Percentiles rank a stretch among this genome's conserved stretches.
phyloP scores from a whole-genome alignment of 2,113 vertebrate genomes.

The Myiopsitta monachus region DNA sequence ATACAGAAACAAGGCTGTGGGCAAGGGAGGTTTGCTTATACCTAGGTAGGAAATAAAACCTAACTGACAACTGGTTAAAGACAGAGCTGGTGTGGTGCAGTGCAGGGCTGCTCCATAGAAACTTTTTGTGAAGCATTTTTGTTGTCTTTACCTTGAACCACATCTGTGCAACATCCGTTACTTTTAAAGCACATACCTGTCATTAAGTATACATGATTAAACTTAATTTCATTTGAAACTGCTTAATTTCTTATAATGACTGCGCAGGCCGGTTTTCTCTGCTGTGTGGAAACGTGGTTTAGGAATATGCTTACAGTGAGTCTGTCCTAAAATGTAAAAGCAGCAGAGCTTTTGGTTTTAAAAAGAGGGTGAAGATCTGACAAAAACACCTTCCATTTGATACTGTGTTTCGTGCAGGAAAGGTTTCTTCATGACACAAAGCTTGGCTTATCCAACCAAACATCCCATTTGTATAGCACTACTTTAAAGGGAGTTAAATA shows the following conservation, averaged over 20 bases:
- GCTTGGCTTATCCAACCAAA: neutral
- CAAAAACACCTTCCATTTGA: neutral
- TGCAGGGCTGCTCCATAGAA: neutral
- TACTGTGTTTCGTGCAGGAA: neutral
- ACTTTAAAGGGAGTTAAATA: neutral
- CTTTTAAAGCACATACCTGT: slow-evolving; percentile 41
- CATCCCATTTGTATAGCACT: neutral
- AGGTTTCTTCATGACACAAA: neutral
- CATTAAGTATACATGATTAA: slow-evolving; percentile 41
- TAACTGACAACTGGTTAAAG: neutral
- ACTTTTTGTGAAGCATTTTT: neutral
- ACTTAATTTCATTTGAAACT: slow-evolving; percentile 23
- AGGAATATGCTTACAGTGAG: neutral
- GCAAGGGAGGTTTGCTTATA: neutral
- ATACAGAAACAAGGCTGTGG: neutral
- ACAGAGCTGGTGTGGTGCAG: neutral
- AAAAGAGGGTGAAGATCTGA: neutral
- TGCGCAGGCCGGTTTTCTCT: neutral
- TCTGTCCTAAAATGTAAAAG: neutral
- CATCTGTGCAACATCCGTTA: slow-evolving; percentile 34
- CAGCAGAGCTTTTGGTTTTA: neutral
- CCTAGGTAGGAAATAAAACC: neutral
- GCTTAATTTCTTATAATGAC: neutral
- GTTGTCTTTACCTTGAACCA: slow-evolving; percentile 27
- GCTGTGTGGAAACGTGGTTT: neutral